Evolutionary conservation across 2,113 vertebrate genomes (phyloP), one percentile per base, ranked within the genome.

Genomic region (Daphoenositta chrysoptera): DNA sequence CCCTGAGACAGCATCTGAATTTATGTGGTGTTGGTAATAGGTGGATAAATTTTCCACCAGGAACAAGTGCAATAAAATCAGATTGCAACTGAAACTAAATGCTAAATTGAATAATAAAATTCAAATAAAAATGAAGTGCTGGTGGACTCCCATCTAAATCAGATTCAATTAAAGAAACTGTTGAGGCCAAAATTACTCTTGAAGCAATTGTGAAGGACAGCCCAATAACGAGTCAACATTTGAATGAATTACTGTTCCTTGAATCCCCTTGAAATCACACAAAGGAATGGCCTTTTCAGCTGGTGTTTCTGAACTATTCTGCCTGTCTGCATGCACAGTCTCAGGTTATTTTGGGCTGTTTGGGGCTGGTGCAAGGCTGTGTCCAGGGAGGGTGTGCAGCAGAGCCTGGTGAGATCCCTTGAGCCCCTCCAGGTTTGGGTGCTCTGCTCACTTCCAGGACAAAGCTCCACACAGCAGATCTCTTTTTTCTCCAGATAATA

Each of bases 21-120:
- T 97, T 95, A 97, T 95, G 94, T 94, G 40, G 22, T 93, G 96
- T 44, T 68, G 79, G 72, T 82, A 90, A 92, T 81, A 94, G 88
- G 92, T 83, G 87, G 88, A 93, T 87, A 79, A 21, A 14, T 93
- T 95, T 96, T 89, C 94, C 27, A 6, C 69, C 69, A 84, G 93
- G 64, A 92, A 11, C n/a, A 28, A 64, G 88, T 79, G 5, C 33
- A 90, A 92, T 93, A 93, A 96, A 96, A 94, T 89, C 71, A 64
- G 69, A 71, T 94, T 82, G 78, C 93, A 84, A 71, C 60, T 89
- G 90, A 87, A 89, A 60, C 53, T 6, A 87, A 96, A 93, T 87
- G 90, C 86, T 94, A n/a, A 93, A 87, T 8, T 79, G 86, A 90
- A 71, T 90, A 56, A 76, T 95, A 79, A 93, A 86, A 96, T 86